Conservation (phyloP, 2,797 vertebrate genomes). For the Gallinago stenura region DNA sequence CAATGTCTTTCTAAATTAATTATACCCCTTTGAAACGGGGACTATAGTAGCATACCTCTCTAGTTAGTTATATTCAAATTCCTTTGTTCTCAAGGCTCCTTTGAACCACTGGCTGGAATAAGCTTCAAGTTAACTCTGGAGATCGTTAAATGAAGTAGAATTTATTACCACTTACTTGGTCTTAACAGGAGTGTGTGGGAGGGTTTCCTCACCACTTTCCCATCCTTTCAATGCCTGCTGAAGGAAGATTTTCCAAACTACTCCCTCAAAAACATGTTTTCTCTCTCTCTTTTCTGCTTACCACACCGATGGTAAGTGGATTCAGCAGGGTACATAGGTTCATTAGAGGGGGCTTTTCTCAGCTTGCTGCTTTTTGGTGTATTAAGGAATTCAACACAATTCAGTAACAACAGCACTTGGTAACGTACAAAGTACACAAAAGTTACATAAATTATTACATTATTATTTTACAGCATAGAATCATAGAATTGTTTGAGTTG, state of each 20-base stretch:
- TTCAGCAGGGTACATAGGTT: not conserved
- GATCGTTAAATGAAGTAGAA: not conserved
- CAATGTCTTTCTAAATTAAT: not conserved
- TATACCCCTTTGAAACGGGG: not conserved
- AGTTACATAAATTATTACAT: not conserved
- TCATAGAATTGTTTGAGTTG: no score
- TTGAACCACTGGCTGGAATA: slow-evolving; percentile 16
- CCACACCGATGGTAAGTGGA: not conserved
- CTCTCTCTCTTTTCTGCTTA: not conserved
- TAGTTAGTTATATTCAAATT: slow-evolving; percentile 12
- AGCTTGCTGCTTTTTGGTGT: not conserved
- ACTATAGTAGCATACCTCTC: slow-evolving; percentile 20
- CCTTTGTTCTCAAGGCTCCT: slow-evolving; percentile 37
- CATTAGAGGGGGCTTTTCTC: not conserved
- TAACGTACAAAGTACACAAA: not conserved
- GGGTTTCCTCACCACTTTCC: not conserved
- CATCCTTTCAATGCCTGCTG: not conserved
- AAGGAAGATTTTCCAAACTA: slow-evolving; percentile 15
- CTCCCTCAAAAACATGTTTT: not conserved
- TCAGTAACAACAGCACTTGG: not conserved
- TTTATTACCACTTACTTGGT: not conserved
- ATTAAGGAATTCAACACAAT: not conserved
- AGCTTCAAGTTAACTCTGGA: slow-evolving; percentile 10
- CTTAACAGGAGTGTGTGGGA: not conserved
- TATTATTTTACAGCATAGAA: not conserved